Conservation (phyloP, 2,888 invertebrate species). For the Lordiphosa fenestrarum region DNA sequence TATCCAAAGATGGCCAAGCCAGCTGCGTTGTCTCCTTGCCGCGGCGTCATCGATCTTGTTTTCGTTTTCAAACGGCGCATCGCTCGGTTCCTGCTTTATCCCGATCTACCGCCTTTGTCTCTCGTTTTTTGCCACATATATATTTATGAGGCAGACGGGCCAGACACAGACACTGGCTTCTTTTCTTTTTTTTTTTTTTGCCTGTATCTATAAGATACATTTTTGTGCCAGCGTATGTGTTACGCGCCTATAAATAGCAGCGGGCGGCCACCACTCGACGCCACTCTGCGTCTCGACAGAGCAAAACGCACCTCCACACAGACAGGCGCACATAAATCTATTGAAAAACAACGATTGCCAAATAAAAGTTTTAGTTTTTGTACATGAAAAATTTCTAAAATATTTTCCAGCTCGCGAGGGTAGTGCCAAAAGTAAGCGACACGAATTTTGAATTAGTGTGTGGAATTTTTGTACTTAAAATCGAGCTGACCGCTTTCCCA, state of each 20-base stretch:
- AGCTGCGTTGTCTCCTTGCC: conserved; percentile 51
- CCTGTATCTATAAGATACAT: conserved; percentile 64
- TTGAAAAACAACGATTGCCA: conserved; percentile 39
- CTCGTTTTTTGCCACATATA: conserved; percentile 30
- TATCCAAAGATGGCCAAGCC: conserved; percentile 40
- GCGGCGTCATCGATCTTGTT: conserved; percentile 60
- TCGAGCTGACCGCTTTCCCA: no score
- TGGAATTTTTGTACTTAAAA: no score
- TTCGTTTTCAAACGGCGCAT: conserved; percentile 62
- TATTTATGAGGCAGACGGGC: conserved; percentile 63
- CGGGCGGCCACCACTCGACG: conserved; percentile 49
- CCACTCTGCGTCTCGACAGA: conserved; percentile 20
- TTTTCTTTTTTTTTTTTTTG: conserved; percentile 37
- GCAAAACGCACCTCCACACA: conserved; percentile 18
- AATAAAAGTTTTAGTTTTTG: conserved; percentile 45
- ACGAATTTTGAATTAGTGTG: no score
- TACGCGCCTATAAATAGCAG: conserved; percentile 68
- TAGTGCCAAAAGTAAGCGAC: no score
- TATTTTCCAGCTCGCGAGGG: conserved; percentile 7
- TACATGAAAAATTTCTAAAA: conserved; percentile 16
- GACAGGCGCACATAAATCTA: conserved; percentile 59
- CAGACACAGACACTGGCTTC: conserved; percentile 47
- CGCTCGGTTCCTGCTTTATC: conserved; percentile 39
- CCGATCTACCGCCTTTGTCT: conserved; percentile 53
- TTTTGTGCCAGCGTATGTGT: conserved; percentile 52